Evolutionary conservation across 2,888 invertebrate species (phyloP), one percentile per base, ranked within the genome.

Genomic region (Meliscaeva auricollis): DNA sequence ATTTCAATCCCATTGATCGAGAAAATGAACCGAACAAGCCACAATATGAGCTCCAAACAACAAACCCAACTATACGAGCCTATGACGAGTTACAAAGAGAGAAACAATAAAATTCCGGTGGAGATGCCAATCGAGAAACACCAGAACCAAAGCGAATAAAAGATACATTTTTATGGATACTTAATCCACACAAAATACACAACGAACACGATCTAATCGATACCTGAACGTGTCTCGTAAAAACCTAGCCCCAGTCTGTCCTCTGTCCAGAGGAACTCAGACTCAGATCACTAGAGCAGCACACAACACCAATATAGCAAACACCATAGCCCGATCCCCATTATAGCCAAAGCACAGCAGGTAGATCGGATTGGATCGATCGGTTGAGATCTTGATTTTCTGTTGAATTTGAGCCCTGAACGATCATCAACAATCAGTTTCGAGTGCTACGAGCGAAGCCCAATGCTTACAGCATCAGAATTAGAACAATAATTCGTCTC

Each of bases 191-290:
- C 87, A 78, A 78, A 87, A 77, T 78, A 77, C 82, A 87, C 87
- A 82, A 66, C 73, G 77, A 78, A 87, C 87, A 87, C 87, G 87
- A 87, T 87, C 82, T 87, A 87, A 87, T 87, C 87, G 87, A 87
- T 82, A 82, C 73, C 81, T 76, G 76, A 85, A 81, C 81, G 81
- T 77, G 81, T 73, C 85, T 81, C 72, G 76, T 70, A 77, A 15
- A 74, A 60, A 66, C 76, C 70, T 62, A 58, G 60, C 52, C 50
- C 76, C 50, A 72, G 46, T 44, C 62, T 62, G 26, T 54, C 54
- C 26, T 54, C 30, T 62, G 62, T 62, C 62, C 62, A 58, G 58
- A 62, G 62, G 26, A 44, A 44, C 15, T n/a, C 38, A n/a, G n/a
- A n/a, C n/a, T n/a, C n/a, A n/a, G n/a, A n/a, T n/a, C n/a, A n/a